A percentile compares a stretch with the other conserved stretches of the same genome.
phyloP scores from a whole-genome alignment of 2,113 vertebrate species.

The Gallinago media region DNA sequence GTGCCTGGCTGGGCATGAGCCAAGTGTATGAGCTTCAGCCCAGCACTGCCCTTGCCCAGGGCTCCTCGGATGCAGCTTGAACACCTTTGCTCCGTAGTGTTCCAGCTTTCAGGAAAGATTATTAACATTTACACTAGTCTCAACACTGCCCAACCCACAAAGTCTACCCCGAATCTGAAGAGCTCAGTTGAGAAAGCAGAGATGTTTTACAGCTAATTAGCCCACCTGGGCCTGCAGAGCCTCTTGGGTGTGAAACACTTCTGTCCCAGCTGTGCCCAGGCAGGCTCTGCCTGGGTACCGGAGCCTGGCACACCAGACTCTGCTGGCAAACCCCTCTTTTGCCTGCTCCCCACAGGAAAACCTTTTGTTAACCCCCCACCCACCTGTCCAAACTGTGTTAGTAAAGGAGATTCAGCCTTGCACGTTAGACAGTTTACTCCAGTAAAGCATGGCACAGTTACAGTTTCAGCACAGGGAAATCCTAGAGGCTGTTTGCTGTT shows the following conservation, averaged over 20 bases:
- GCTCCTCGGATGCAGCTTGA: not conserved
- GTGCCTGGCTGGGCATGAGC: not conserved
- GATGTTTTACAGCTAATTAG: not conserved
- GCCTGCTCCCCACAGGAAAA: not conserved
- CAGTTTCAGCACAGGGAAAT: not conserved
- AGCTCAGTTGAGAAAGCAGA: not conserved
- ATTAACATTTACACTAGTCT: not conserved
- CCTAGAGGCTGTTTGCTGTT: not conserved
- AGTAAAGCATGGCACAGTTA: not conserved
- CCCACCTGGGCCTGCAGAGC: not conserved
- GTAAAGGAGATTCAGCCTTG: not conserved
- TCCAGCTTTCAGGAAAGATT: not conserved
- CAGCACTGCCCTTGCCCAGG: not conserved
- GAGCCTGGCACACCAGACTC: no score
- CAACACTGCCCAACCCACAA: not conserved
- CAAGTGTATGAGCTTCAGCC: not conserved
- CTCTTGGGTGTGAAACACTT: rapidly evolving
- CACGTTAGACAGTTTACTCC: not conserved
- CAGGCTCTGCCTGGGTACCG: not conserved
- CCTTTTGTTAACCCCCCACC: not conserved
- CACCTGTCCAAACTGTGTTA: not conserved
- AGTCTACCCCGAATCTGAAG: not conserved
- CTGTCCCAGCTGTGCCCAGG: not conserved
- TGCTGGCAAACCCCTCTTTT: not conserved
- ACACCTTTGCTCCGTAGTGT: not conserved